Evolutionary conservation across 1,140 invertebrate species (phyloP).

Genomic region (Drosophila micromelanica): DNA sequence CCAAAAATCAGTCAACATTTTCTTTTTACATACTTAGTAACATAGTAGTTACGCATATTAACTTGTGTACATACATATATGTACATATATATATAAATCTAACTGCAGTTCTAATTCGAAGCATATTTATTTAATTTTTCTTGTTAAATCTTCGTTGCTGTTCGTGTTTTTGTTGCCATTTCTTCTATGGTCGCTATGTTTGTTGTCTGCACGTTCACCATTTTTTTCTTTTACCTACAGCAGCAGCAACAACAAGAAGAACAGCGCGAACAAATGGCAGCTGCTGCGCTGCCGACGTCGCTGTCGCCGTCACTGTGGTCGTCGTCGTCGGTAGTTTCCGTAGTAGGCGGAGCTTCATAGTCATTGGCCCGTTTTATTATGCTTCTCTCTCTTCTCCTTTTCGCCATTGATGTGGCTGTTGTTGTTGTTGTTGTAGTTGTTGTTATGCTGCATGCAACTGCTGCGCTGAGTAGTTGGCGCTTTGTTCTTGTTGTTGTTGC

Average conservation of each 20-base stretch:
- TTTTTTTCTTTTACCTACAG: conserved; percentile 71
- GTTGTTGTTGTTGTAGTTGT: conserved; percentile 27
- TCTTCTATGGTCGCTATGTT: conserved; percentile 35
- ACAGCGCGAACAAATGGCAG: conserved; percentile 45
- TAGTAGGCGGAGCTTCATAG: conserved; percentile 84
- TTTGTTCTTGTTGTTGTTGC: conserved; percentile 14
- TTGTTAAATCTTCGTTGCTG: conserved; percentile 12
- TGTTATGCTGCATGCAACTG: conserved; percentile 58
- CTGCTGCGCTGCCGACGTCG: conserved; percentile 42
- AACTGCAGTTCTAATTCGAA: conserved; percentile 14
- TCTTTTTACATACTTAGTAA: not conserved
- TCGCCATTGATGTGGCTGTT: conserved; percentile 39
- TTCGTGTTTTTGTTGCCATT: conserved; percentile 21
- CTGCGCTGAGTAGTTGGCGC: conserved; percentile 52
- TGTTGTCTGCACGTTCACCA: conserved; percentile 54
- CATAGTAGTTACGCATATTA: too few relatives aligned
- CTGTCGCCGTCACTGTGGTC: conserved; percentile 30
- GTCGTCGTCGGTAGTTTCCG: conserved; percentile 73
- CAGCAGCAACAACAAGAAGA: conserved; percentile 33
- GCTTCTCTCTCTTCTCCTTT: conserved; percentile 66
- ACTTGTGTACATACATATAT: too few relatives aligned
- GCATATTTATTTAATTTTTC: conserved; percentile 11
- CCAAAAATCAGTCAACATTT: too few relatives aligned
- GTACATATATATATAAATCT: not conserved
- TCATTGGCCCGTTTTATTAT: conserved; percentile 83